These are phyloP conservation scores for Sinelater perroti DNA, from an alignment of 2,888 invertebrate genomes.

Conservation along the genomic window DNA sequence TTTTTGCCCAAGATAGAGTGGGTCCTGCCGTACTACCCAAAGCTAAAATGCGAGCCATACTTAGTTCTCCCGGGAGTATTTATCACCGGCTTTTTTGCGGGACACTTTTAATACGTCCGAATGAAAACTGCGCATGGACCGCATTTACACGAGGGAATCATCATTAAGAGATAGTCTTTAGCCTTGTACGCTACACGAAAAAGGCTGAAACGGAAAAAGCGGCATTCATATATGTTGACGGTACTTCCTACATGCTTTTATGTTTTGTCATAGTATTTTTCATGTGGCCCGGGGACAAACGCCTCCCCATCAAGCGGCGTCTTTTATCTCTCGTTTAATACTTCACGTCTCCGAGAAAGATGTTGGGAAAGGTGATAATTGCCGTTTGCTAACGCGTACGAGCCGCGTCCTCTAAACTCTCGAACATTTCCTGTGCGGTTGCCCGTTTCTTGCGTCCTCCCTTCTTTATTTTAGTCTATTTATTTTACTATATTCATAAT, in stretches of 20 bases:
- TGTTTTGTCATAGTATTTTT: constrained; percentile 55
- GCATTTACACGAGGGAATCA: constrained; percentile 44
- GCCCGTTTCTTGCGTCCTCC: too few relatives aligned
- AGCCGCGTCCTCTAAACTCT: too few relatives aligned
- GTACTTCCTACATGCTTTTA: constrained; percentile 55
- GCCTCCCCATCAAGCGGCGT: constrained; percentile 54
- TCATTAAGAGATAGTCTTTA: constrained; percentile 50
- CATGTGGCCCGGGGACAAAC: constrained; percentile 54
- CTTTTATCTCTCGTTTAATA: constrained; percentile 58
- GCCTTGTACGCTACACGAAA: constrained; percentile 49
- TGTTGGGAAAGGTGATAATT: constrained; percentile 57
- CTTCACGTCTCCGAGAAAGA: constrained; percentile 56
- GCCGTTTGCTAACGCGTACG: constrained; percentile 56
- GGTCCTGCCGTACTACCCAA: constrained; percentile 44
- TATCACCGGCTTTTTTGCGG: constrained; percentile 44
- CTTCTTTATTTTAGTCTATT: too few relatives aligned
- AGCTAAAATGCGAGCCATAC: constrained; percentile 47
- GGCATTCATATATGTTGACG: constrained; percentile 52
- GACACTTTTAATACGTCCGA: constrained; percentile 44
- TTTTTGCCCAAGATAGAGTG: constrained; percentile 49
- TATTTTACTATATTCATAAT: too few relatives aligned
- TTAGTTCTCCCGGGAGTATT: constrained; percentile 46
- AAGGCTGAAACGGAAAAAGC: constrained; percentile 53
- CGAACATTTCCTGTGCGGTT: too few relatives aligned
- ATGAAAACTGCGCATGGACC: constrained; percentile 44